Conservation (phyloP, 2,888 invertebrate species). For the Melanchra persicariae region DNA sequence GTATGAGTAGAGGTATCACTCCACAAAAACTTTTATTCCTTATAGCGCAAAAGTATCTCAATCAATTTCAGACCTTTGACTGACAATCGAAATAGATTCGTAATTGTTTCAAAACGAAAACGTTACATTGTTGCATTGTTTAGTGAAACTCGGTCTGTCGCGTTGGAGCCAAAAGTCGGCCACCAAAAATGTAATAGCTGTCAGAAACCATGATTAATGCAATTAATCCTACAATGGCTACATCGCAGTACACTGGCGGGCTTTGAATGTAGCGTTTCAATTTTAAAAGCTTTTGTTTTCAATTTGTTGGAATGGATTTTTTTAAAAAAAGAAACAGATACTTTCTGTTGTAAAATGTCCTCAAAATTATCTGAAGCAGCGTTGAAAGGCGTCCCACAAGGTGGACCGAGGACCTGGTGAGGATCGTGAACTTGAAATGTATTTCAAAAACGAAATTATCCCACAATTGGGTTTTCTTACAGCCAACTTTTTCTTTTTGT, state of each 20-base stretch:
- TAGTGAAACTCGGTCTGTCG: conserved; percentile 81
- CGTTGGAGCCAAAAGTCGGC: conserved; percentile 86
- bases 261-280: conserved; percentile 59
- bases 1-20: neutral
- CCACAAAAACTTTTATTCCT: neutral
- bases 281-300: conserved; percentile 58
- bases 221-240: conserved; percentile 89
- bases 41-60: conserved; percentile 48
- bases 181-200: conserved; percentile 91
- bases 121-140: conserved; percentile 81
- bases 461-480: no score
- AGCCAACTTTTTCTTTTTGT: no score
- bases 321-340: conserved; percentile 5
- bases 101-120: conserved; percentile 76
- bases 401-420: no score
- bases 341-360: neutral
- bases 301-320: neutral
- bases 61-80: conserved; percentile 67
- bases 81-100: conserved; percentile 69
- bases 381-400: no score
- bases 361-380: neutral
- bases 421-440: no score
- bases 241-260: conserved; percentile 81
- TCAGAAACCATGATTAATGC: conserved; percentile 89
- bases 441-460: no score